phyloP scores from a whole-genome alignment of 2,113 vertebrate species.

The Pedetes capensis region DNA sequence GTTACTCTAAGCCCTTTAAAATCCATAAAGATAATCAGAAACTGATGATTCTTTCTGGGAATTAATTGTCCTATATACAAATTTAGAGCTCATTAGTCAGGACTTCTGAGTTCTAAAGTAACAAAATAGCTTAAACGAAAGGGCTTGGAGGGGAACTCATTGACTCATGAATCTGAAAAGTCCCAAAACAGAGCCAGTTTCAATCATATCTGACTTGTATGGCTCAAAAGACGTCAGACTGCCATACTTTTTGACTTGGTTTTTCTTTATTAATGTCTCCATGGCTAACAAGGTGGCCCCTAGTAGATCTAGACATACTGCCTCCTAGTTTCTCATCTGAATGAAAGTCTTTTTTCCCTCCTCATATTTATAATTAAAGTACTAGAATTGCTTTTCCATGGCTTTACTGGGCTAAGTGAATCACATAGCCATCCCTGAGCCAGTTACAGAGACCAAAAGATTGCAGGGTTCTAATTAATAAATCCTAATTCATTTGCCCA shows the following conservation, averaged over 20 bases:
- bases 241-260: neutral
- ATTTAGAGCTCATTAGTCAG: neutral
- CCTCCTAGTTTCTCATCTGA: neutral
- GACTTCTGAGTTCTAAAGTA: neutral
- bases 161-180: neutral
- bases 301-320: neutral
- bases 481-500: neutral
- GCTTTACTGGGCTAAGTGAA: neutral
- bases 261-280: neutral
- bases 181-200: neutral
- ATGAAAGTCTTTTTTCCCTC: neutral
- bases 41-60: neutral
- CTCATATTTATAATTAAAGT: neutral
- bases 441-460: neutral
- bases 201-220: neutral
- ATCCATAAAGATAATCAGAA: conserved; percentile 32
- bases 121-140: neutral
- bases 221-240: neutral
- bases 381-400: neutral
- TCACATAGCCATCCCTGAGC: neutral
- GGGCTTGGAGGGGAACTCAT: neutral
- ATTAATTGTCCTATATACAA: neutral
- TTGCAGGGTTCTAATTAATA: neutral
- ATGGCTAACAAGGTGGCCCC: neutral
- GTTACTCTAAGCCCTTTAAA: neutral